Evolutionary conservation across 2,113 vertebrate genomes (phyloP).

Genomic region (Chlamydotis undulata): DNA sequence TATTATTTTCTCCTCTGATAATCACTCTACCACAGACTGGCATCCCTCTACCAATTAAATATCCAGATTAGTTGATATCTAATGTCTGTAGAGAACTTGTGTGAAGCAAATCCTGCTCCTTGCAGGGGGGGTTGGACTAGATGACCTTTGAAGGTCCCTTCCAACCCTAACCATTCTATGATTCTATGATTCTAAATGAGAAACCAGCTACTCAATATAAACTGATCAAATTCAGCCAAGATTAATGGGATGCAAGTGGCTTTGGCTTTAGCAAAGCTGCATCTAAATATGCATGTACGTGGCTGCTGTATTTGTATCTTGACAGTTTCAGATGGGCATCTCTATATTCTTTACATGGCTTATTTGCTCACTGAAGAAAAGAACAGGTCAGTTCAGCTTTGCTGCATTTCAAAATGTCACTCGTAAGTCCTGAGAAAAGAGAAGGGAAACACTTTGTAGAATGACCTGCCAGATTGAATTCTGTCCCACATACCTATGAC

Average conservation of each 20-base stretch:
- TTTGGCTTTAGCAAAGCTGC: neutral
- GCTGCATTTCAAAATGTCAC: neutral
- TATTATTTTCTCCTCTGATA: neutral
- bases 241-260: neutral
- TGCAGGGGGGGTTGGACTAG: too few relatives aligned
- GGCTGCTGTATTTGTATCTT: neutral
- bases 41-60: neutral
- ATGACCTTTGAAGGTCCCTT: too few relatives aligned
- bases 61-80: neutral
- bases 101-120: neutral
- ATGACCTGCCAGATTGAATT: neutral
- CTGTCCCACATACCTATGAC: neutral
- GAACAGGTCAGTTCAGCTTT: neutral
- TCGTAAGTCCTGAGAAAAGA: neutral
- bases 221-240: neutral
- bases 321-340: neutral
- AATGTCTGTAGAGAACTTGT: neutral
- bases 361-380: neutral
- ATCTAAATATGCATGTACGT: neutral
- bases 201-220: neutral
- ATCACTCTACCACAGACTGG: neutral
- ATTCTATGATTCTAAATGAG: neutral
- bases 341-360: accelerated
- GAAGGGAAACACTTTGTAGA: neutral
- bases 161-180: too few relatives aligned